phyloP scores from a whole-genome alignment of 2,797 vertebrate species.

The Muraenolepis orangiensis region DNA sequence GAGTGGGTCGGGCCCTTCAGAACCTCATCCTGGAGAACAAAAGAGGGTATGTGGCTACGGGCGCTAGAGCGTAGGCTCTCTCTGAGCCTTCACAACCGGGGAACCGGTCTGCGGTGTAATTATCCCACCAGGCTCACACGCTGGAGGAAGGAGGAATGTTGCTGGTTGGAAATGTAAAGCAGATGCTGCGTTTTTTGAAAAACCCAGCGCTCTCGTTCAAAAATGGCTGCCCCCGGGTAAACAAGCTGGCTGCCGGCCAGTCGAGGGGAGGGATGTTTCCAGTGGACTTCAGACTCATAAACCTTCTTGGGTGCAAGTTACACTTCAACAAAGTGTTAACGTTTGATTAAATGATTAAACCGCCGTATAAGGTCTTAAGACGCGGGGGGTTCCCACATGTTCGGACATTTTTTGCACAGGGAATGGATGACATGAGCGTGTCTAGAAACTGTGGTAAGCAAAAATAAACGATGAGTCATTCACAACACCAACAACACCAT shows the following conservation, averaged over 20 bases:
- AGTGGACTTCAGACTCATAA: conserved; percentile 52
- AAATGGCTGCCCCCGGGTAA: conserved; percentile 29
- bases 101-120: conserved; percentile 28
- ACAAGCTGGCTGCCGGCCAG: conserved; percentile 16
- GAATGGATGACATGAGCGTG: no score
- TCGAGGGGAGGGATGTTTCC: not conserved
- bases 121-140: conserved; percentile 35
- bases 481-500: not conserved
- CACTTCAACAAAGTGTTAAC: no score
- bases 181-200: conserved; percentile 49
- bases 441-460: no score
- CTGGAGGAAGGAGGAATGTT: conserved; percentile 24
- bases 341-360: no score
- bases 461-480: not conserved
- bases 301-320: conserved; percentile 6
- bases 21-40: not conserved
- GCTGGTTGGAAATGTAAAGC: conserved; percentile 48
- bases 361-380: no score
- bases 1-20: not conserved
- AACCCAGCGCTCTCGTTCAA: conserved; percentile 21
- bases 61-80: no score
- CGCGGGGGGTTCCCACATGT: no score
- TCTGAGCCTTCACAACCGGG: no score
- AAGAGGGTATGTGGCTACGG: not conserved
- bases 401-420: no score